These are phyloP conservation scores for Cecidostiba fungosa DNA, from an alignment of 2,888 invertebrate genomes.

Conservation along the genomic window DNA sequence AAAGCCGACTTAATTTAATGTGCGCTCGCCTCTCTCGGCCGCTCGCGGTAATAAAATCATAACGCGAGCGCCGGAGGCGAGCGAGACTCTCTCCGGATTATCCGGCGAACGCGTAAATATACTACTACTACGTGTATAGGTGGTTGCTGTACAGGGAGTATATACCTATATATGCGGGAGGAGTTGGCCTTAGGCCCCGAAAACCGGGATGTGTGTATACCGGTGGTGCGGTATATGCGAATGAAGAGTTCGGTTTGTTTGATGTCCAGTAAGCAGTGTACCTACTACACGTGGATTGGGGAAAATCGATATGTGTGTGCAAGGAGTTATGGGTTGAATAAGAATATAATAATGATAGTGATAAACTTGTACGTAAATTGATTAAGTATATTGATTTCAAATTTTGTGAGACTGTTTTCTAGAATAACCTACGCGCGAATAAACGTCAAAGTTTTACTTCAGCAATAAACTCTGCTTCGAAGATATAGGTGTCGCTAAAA, in stretches of 20 bases:
- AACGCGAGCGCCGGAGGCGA: conserved; percentile 51
- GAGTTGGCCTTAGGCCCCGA: conserved; percentile 42
- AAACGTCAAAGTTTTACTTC: neutral
- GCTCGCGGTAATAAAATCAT: conserved; percentile 65
- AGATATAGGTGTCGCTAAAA: neutral
- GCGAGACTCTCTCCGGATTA: conserved; percentile 53
- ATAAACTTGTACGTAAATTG: neutral
- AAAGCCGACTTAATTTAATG: conserved; percentile 77
- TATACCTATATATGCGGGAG: no score
- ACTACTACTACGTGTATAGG: neutral
- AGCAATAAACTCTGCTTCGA: neutral
- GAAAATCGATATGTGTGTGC: neutral
- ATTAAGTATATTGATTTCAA: neutral
- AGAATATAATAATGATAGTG: neutral
- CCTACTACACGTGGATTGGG: neutral
- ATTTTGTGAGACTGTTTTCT: neutral
- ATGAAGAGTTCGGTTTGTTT: neutral
- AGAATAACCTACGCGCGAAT: neutral
- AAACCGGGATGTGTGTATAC: conserved; percentile 10
- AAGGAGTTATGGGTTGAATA: conserved; percentile 21
- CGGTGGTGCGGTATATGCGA: neutral
- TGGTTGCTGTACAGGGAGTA: no score
- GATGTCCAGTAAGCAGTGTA: neutral
- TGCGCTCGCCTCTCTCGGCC: conserved; percentile 61
- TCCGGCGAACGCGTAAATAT: conserved; percentile 60